These are phyloP conservation scores for Sialia sialis DNA, from an alignment of 2,113 vertebrate species.

Conservation along the genomic window DNA sequence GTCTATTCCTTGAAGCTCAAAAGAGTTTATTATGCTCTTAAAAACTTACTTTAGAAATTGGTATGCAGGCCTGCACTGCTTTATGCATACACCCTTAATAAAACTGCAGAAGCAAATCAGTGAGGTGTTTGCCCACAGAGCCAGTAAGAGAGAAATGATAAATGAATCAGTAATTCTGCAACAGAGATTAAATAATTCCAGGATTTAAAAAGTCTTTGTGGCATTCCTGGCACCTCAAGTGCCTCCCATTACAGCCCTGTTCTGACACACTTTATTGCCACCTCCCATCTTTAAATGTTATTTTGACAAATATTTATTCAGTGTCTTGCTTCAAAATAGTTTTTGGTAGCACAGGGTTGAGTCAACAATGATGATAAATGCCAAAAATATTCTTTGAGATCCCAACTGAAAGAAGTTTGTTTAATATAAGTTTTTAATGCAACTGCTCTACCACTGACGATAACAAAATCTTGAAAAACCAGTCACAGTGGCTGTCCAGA, in stretches of 20 bases:
- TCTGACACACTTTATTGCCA: background rate
- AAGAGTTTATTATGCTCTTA: background rate
- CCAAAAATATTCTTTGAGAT: background rate
- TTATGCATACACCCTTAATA: background rate
- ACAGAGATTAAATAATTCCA: background rate
- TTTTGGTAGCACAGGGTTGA: background rate
- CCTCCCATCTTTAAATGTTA: background rate
- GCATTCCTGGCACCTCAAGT: background rate
- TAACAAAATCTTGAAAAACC: background rate
- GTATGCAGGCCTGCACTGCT: background rate
- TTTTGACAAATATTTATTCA: background rate
- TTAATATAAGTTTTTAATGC: background rate
- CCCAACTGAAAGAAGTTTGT: background rate
- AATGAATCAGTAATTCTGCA: constrained; percentile 23
- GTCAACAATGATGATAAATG: background rate
- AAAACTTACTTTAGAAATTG: background rate
- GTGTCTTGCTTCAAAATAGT: background rate
- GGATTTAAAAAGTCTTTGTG: background rate
- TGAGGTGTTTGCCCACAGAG: background rate
- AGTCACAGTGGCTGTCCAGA: background rate
- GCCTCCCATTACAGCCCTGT: background rate
- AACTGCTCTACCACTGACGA: background rate
- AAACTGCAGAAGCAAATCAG: background rate
- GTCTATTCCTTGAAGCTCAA: background rate
- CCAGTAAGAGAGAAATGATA: constrained; percentile 3